Evolutionary conservation across 2,797 vertebrate species (phyloP).

Genomic region (Cossypha caffra): DNA sequence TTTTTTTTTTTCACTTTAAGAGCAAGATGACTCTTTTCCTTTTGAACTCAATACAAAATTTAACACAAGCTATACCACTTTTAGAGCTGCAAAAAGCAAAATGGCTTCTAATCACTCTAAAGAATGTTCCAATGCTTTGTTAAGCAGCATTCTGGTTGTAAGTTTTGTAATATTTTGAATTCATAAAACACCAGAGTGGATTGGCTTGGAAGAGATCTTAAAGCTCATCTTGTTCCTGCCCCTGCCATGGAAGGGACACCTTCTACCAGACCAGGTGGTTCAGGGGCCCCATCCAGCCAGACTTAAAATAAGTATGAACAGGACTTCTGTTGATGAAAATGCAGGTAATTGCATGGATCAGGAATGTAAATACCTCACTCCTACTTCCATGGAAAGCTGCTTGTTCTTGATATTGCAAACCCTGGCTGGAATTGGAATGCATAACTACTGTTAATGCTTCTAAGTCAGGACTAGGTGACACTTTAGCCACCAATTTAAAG

Average conservation of each 20-base stretch:
- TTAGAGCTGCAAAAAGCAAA: not conserved
- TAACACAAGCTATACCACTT: fast-evolving
- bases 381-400: not conserved
- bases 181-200: not conserved
- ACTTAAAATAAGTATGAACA: not conserved
- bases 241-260: not conserved
- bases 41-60: not conserved
- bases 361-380: not conserved
- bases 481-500: not conserved
- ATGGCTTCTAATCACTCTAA: not conserved
- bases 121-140: not conserved
- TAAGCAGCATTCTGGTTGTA: not conserved
- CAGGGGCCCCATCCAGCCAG: not conserved
- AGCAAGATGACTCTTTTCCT: not conserved
- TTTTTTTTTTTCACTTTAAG: not conserved
- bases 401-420: not conserved
- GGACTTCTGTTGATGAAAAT: not conserved
- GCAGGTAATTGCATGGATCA: not conserved
- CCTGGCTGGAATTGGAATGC: not conserved
- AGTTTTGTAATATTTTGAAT: not conserved
- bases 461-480: not conserved
- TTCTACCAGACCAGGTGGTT: not conserved
- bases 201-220: not conserved
- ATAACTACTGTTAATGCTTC: not conserved
- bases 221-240: not conserved